Evolutionary conservation across 2,113 vertebrate species (phyloP).

Genomic region (Hippocampus guttulatus): DNA sequence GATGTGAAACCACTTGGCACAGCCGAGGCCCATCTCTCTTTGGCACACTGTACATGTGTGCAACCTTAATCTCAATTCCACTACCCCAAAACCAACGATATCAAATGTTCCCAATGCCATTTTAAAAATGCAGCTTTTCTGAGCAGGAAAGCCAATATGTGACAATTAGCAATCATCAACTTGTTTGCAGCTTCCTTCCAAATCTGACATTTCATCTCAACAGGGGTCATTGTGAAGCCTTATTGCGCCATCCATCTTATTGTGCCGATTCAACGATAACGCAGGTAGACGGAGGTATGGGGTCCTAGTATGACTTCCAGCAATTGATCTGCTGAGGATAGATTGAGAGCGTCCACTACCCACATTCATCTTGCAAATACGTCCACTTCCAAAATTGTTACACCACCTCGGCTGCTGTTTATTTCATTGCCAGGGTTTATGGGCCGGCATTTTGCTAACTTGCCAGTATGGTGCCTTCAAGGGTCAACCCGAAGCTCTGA

Average conservation of each 20-base stretch:
- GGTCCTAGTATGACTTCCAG: conserved; percentile 17
- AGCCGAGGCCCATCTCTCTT: conserved; percentile 31
- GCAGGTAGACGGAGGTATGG: conserved; percentile 15
- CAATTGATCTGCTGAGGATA: conserved; percentile 26
- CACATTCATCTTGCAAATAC: conserved; percentile 31
- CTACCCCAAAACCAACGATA: conserved; percentile 14
- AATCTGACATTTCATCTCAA: conserved; percentile 28
- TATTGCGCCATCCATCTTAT: conserved; percentile 34
- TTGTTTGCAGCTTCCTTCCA: conserved; percentile 35
- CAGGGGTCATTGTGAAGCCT: conserved; percentile 32
- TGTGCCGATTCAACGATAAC: conserved; percentile 28
- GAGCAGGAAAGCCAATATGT: conserved; percentile 44
- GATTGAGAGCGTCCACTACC: conserved; percentile 17
- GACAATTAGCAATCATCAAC: conserved; percentile 45
- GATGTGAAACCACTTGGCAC: conserved; percentile 57
- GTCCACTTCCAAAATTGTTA: conserved; percentile 34
- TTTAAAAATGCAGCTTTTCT: not conserved
- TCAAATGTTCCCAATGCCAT: conserved; percentile 19
- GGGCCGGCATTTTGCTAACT: conserved; percentile 34
- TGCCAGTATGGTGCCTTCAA: conserved; percentile 28
- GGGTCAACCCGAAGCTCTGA: conserved; percentile 39
- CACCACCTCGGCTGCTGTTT: conserved; percentile 10
- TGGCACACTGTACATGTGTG: conserved; percentile 32
- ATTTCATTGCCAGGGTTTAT: conserved; percentile 27
- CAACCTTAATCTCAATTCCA: conserved; percentile 13